Conservation (phyloP, 30 jellyfish, hydroid and myxozoan genomes). For the Haliclystus octoradiatus region DNA sequence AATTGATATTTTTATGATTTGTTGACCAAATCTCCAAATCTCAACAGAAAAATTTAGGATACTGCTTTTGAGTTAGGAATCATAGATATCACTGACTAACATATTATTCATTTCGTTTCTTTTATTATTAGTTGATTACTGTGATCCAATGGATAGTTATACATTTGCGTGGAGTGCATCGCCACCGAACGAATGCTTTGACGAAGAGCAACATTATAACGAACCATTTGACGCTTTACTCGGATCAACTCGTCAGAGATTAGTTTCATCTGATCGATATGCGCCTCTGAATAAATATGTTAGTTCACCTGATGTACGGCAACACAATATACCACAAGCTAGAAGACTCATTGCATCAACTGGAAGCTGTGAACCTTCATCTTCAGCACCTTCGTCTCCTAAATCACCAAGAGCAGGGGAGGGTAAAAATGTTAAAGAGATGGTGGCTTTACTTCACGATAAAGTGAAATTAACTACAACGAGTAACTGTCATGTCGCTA, state of each 20-base stretch:
- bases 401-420: neutral
- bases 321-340: neutral
- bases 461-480: neutral
- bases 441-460: neutral
- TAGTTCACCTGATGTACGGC: neutral
- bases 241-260: neutral
- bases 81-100: no score
- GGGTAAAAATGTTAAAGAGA: neutral
- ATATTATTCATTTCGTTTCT: no score
- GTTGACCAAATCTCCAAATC: no score
- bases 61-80: no score
- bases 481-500: neutral
- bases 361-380: neutral
- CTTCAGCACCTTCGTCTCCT: neutral
- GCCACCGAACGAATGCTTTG: neutral
- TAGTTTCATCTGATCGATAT: neutral
- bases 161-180: conserved; percentile 8
- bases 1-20: no score
- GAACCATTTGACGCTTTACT: neutral
- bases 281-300: neutral
- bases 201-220: neutral
- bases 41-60: no score
- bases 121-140: conserved; percentile 13
- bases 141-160: conserved; percentile 17
- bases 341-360: neutral